Evolutionary conservation across 2,113 vertebrate species (phyloP), one percentile per base, ranked within the genome.

Genomic region (Daphoenositta chrysoptera): DNA sequence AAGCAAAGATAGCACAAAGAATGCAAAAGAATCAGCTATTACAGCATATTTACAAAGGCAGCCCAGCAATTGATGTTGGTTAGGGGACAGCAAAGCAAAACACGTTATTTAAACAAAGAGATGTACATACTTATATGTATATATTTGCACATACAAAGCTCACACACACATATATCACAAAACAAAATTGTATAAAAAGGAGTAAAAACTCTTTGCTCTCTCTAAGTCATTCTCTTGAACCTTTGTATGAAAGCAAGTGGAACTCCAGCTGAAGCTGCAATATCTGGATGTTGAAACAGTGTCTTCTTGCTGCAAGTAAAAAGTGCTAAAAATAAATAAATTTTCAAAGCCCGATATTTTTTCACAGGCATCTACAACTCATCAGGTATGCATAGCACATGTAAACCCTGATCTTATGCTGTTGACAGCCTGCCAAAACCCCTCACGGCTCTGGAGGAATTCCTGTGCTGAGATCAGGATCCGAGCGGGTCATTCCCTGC

Each of bases 331-430:
- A 69, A 63, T 2, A 78, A 81, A 42, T 26, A 51, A 19, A 40
- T 40, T 51, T 78, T 48, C 35, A n/a, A 45, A 47, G 9, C 33
- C 14, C 7, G 3, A 2, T 42, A 72, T 71, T 95, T 94, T 68
- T 63, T 42, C 61, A 75, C 0, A 2, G 24, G 35, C 83, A 42
- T 47, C 85, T 90, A 4, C 96, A 96, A 70, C 94, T 97, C 83
- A 96, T 93, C 71, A 73, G 73, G 87, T 66, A 97, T 91, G 94
- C 96, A 78, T 35, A 91, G 96, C 94, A 93, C 93, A 84, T 79
- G 72, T 31, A 86, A 80, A 87, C 33, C 58, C 83, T 83, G 56
- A 70, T 57, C 48, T 51, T 45, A 61, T 1, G 7, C 33, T 92
- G 85, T 23, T 95, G 81, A 68, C 83, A 89, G 76, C 27, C 45